These are phyloP conservation scores for Anthopleura sola DNA, from an alignment of 64 coral and sea anemone genomes.

Conservation along the genomic window DNA sequence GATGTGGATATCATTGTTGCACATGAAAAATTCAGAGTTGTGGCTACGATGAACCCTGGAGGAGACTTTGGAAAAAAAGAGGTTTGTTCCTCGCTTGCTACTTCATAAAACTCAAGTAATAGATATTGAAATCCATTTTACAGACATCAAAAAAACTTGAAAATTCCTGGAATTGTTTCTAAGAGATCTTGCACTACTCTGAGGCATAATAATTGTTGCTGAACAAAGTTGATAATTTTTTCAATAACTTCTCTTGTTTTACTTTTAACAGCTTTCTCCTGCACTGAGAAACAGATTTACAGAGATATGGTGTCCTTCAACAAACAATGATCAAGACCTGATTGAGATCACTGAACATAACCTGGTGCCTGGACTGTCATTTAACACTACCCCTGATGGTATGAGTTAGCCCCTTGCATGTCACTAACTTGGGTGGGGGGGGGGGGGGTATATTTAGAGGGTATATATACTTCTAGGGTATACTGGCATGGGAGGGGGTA, in stretches of 20 bases:
- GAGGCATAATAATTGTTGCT: background rate
- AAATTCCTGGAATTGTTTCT: too few relatives aligned
- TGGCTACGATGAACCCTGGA: slow-evolving; percentile 98
- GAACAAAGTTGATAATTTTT: background rate
- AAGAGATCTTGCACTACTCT: background rate
- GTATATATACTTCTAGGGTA: too few relatives aligned
- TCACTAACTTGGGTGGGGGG: background rate
- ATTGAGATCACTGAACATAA: slow-evolving; percentile 95
- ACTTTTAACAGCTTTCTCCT: slow-evolving; percentile 70
- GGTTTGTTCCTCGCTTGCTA: slow-evolving; percentile 26
- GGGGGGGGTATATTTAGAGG: background rate
- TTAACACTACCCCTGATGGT: slow-evolving; percentile 49
- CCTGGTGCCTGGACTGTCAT: slow-evolving; percentile 55
- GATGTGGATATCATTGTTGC: slow-evolving; percentile 79
- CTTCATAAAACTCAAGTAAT: background rate
- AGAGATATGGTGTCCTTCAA: slow-evolving; percentile 95
- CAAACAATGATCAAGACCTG: slow-evolving; percentile 60
- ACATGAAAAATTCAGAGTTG: slow-evolving; percentile 64
- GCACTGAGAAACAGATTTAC: slow-evolving; percentile 97
- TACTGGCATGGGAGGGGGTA: background rate
- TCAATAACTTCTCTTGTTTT: background rate
- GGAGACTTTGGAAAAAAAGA: slow-evolving; percentile 99
- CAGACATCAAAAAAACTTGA: too few relatives aligned
- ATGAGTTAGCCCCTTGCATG: background rate
- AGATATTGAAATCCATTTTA: background rate